Conservation (phyloP, 2,888 invertebrate species). For the Icerya purchasi region DNA sequence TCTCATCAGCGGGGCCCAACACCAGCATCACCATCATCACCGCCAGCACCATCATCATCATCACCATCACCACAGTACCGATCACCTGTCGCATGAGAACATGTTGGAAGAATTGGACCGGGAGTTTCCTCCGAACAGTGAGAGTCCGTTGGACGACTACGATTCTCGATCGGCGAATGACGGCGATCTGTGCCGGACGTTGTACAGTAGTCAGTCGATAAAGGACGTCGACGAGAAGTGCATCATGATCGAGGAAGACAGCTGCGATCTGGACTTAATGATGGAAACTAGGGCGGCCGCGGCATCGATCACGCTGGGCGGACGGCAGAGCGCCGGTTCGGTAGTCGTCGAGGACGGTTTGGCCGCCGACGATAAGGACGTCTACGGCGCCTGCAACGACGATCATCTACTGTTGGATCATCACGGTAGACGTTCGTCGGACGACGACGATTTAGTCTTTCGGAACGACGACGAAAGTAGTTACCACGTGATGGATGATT, state of each 20-base stretch:
- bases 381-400: neutral
- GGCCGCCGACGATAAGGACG: neutral
- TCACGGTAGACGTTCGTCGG: neutral
- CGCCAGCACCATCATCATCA: neutral
- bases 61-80: too few relatives aligned
- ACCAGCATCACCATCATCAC: neutral
- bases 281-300: conserved; percentile 2
- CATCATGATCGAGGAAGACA: conserved; percentile 8
- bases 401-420: neutral
- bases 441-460: neutral
- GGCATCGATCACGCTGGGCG: neutral
- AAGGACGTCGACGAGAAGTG: conserved; percentile 9
- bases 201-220: conserved; percentile 6
- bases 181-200: conserved; percentile 8
- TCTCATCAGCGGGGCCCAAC: neutral
- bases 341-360: neutral
- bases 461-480: too few relatives aligned
- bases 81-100: too few relatives aligned
- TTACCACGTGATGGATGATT: too few relatives aligned
- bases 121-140: conserved; percentile 7
- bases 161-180: conserved; percentile 3
- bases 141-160: conserved; percentile 2
- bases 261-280: conserved; percentile 6
- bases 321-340: neutral
- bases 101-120: conserved; percentile 11